Evolutionary conservation across 2,888 invertebrate genomes (phyloP).

Genomic region (Beris chalybata): DNA sequence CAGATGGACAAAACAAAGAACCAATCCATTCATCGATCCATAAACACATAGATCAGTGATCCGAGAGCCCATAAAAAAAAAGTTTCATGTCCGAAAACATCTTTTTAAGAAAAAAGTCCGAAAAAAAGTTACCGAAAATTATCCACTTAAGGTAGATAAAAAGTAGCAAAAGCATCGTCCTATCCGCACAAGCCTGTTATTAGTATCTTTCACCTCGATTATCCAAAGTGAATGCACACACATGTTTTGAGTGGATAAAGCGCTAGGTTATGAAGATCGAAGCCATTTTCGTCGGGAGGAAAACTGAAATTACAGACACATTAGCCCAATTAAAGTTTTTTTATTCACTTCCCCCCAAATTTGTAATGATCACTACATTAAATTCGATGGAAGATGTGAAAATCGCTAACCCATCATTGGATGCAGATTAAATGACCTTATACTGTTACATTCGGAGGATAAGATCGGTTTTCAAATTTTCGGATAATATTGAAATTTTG

Average conservation of each 20-base stretch:
- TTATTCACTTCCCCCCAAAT: neutral
- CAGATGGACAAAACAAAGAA: too few relatives aligned
- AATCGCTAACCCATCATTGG: too few relatives aligned
- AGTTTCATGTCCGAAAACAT: too few relatives aligned
- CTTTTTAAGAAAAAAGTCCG: too few relatives aligned
- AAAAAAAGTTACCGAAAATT: constrained; percentile 10
- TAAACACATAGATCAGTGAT: too few relatives aligned
- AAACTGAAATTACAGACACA: constrained; percentile 30
- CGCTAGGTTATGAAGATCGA: constrained; percentile 3
- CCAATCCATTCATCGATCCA: too few relatives aligned
- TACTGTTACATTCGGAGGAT: neutral
- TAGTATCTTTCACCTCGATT: constrained; percentile 31
- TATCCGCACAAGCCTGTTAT: constrained; percentile 28
- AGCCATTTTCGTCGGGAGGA: constrained; percentile 10
- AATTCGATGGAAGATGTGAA: too few relatives aligned
- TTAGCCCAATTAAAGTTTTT: constrained; percentile 30
- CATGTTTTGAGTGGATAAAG: constrained; percentile 3
- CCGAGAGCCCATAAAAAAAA: too few relatives aligned
- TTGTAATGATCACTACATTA: constrained; percentile 4
- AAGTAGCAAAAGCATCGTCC: constrained; percentile 12
- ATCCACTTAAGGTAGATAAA: constrained; percentile 26
- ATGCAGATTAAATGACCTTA: too few relatives aligned
- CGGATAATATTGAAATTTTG: constrained; percentile 32
- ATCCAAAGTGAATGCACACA: neutral
- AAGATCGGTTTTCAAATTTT: constrained; percentile 13